Percentiles rank a stretch among this genome's conserved stretches.
Conservation (phyloP, 1,140 invertebrate species). For the Drosophila navojoa region DNA sequence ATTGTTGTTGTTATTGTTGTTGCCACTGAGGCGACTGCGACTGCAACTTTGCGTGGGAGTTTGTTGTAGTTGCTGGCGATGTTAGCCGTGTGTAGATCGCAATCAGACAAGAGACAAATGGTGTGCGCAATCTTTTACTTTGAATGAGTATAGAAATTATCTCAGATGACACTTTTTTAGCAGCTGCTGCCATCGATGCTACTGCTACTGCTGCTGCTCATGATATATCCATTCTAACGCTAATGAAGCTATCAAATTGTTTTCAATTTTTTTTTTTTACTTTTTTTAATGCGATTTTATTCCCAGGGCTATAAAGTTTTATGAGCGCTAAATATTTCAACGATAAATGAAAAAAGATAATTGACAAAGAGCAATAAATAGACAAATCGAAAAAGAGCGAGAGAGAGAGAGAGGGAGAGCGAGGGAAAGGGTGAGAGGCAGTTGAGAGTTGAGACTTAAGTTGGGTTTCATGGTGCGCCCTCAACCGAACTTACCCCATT, state of each 20-base stretch:
- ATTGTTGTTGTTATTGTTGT: slow-evolving; percentile 38
- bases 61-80: slow-evolving; percentile 54
- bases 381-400: slow-evolving; percentile 19
- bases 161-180: slow-evolving; percentile 70
- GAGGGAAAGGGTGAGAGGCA: neutral
- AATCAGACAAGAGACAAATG: slow-evolving; percentile 81
- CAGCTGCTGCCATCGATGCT: slow-evolving; percentile 11
- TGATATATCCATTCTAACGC: slow-evolving; percentile 32
- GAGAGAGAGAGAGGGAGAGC: neutral
- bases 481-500: slow-evolving; percentile 75
- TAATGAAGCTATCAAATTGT: slow-evolving; percentile 71
- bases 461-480: slow-evolving; percentile 9
- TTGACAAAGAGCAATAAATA: slow-evolving; percentile 37
- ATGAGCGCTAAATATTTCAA: slow-evolving; percentile 27
- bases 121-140: slow-evolving; percentile 77
- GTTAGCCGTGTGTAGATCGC: slow-evolving; percentile 59
- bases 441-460: slow-evolving; percentile 14
- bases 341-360: slow-evolving; percentile 49
- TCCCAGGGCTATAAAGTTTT: slow-evolving; percentile 56
- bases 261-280: neutral
- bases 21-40: slow-evolving; percentile 41
- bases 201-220: slow-evolving; percentile 13
- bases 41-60: slow-evolving; percentile 76
- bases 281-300: slow-evolving; percentile 8
- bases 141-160: slow-evolving; percentile 68